Evolutionary conservation across 1,140 invertebrate species (phyloP), one percentile per base, ranked within the genome.

Genomic region (Nasonia longicornis): DNA sequence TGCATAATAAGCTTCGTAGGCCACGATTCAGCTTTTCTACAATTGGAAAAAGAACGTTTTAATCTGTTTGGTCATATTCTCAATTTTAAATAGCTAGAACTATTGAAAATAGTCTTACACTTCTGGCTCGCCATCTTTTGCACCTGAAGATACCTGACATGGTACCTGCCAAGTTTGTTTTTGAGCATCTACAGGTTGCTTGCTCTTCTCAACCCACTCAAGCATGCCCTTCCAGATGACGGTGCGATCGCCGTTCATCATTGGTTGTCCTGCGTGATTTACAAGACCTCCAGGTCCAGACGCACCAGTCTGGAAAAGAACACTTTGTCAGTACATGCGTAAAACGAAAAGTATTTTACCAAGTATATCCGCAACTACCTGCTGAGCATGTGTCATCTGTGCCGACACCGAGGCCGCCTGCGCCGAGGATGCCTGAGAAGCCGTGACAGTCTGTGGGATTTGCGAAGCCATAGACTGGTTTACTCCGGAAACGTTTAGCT

Each of bases 1-100:
- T 98, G 97, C 95, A 98, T 97, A 66, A 97, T 93, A 14, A 99
- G 88, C 88, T 97, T 98, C 77, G 93, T 93, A 3, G 97, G 97
- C 97, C 97, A 99, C 16, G 95, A 95, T 84, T 97, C 96, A 2
- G 96, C 96, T 92, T 97, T 97, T 84, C 95, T 96, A 86, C 79
- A 86, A 88, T 42, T 35, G 4, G 73, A 35, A 81, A 85, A 82
- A 48, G 10, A 69, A 38, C 16, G 52, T 16, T n/a, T 16, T 58
- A 20, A 58, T 7, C 16, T 3, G 16, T n/a, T n/a, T 7, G 16
- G 16, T 3, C 2, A 58, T 58, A 12, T 58, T 58, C 6, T 58
- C 3, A 58, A 58, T n/a, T 58, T 58, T 20, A 58, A 58, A 2
- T n/a, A n/a, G 2, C 6, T 7, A 20, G 16, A 3, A 2, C 7